Base-by-base conservation (phyloP, 2,113 vertebrate genomes). In the Psilopogon haemacephalus region DNA sequence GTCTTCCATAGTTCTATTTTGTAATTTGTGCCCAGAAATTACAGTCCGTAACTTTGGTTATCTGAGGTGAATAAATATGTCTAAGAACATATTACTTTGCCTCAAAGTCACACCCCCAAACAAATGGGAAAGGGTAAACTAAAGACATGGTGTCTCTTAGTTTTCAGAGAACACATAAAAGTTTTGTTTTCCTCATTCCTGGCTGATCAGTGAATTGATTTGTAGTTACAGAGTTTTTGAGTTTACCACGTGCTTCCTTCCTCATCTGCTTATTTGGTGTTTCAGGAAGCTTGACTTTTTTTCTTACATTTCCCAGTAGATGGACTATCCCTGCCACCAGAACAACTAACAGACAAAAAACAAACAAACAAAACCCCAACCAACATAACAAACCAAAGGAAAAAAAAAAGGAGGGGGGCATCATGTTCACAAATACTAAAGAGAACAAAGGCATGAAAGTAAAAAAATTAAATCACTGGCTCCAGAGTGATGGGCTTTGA, bases 31-130 rank as follows among this genome's bases (percentile, higher is more conserved):
- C 40, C 9, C 21, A 14, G 23, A n/a, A n/a, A n/a, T n/a, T 55
- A 17, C 24, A 37, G 7, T 16, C 60, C 5, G 0, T 33, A 5
- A 65, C 40, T n/a, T 54, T 2, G 2, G 9, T 52, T 79, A 17
- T 54, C 40, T 46, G 21, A 28, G 44, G 18, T 79, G 52, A 82
- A 19, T 72, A 83, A 62, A 40, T 77, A 24, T 8, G 9, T 72
- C 79, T 32, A 30, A 54, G 80, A 71, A 4, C 6, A 59, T 14
- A 30, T 12, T 21, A 21, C 2, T 58, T 76, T 68, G 10, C 35
- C 42, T 38, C 48, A 28, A 89, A 78, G 58, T 48, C 15, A 68
- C 76, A 21, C 10, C 23, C 4, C 8, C 27, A 30, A 86, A 50
- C 40, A 69, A 64, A 52, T 48, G 40, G 65, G 12, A 35, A 58